A percentile compares a stretch with the other conserved stretches of the same genome.
Conservation (phyloP, 2,888 invertebrate species). For the Macaria notata region DNA sequence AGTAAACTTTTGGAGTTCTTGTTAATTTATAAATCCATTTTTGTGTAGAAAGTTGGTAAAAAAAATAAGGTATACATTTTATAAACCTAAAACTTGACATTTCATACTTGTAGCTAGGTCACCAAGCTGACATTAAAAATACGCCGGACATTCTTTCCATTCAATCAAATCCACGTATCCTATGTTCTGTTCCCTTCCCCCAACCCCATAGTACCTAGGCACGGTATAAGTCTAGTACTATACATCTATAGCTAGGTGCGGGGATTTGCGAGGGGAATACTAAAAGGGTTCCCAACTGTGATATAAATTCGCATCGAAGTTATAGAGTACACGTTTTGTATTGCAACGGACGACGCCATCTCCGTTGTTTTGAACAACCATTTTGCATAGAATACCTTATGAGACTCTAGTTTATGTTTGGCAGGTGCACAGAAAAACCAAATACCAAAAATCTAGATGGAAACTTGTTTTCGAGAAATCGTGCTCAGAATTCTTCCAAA, state of each 20-base stretch:
- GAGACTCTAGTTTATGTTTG: conserved; percentile 11
- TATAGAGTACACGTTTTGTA: conserved; percentile 44
- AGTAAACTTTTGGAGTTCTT: too few relatives aligned
- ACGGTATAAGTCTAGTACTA: conserved; percentile 65
- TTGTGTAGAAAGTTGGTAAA: too few relatives aligned
- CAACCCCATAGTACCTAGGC: conserved; percentile 63
- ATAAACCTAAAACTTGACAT: too few relatives aligned
- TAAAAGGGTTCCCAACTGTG: conserved; percentile 71
- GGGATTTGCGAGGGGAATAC: conserved; percentile 75
- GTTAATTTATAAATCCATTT: too few relatives aligned
- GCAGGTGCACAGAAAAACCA: conserved; percentile 7
- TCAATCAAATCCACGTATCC: too few relatives aligned
- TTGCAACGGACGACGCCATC: conserved; percentile 42
- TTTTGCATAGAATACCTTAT: conserved; percentile 36
- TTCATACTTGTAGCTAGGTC: too few relatives aligned
- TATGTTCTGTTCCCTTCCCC: conserved; percentile 34
- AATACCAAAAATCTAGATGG: background rate
- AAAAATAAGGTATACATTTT: too few relatives aligned
- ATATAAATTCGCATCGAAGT: conserved; percentile 60
- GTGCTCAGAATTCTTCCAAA: too few relatives aligned
- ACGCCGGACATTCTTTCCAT: too few relatives aligned
- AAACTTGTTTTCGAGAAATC: background rate
- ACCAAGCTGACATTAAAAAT: too few relatives aligned
- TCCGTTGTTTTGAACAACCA: conserved; percentile 57
- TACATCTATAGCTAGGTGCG: conserved; percentile 48